Evolutionary conservation across 2,113 vertebrate species (phyloP).

Genomic region (Prunella fulvescens): DNA sequence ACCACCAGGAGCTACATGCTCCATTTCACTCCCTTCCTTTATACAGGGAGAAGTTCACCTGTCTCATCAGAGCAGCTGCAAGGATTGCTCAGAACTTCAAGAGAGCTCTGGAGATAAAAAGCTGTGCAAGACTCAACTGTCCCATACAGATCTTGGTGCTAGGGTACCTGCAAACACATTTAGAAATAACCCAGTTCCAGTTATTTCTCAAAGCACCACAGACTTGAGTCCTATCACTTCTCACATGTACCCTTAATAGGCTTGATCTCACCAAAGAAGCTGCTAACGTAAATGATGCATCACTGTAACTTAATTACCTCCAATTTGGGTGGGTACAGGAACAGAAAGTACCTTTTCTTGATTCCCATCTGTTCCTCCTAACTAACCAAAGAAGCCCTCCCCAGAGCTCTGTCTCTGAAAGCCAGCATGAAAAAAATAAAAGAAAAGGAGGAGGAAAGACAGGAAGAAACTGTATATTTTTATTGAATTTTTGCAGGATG

Average conservation of each 20-base stretch:
- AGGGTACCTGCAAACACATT: not conserved
- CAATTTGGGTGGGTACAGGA: conserved; percentile 34
- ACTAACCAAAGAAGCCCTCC: conserved; percentile 33
- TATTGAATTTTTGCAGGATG: conserved; percentile 59
- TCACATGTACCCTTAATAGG: conserved; percentile 56
- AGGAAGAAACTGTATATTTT: conserved; percentile 40
- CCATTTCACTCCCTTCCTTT: not conserved
- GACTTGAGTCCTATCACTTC: conserved; percentile 37
- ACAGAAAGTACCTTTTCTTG: conserved; percentile 29
- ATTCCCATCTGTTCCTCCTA: conserved; percentile 47
- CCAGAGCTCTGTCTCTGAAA: conserved; percentile 17
- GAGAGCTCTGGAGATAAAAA: not conserved
- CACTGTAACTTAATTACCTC: conserved; percentile 54
- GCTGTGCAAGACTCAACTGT: not conserved
- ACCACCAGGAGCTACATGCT: not conserved
- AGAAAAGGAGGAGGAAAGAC: not conserved
- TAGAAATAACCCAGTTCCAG: conserved; percentile 4
- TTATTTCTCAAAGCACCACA: conserved; percentile 43
- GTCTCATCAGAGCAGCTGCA: not conserved
- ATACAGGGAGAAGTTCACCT: not conserved
- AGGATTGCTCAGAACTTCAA: not conserved
- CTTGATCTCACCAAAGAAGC: conserved; percentile 61
- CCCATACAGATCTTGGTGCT: not conserved
- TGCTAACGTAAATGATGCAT: conserved; percentile 60
- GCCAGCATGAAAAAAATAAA: not conserved